Evolutionary conservation across 2,888 invertebrate species (phyloP), one percentile per base, ranked within the genome.

Genomic region (Sphinx pinastri): DNA sequence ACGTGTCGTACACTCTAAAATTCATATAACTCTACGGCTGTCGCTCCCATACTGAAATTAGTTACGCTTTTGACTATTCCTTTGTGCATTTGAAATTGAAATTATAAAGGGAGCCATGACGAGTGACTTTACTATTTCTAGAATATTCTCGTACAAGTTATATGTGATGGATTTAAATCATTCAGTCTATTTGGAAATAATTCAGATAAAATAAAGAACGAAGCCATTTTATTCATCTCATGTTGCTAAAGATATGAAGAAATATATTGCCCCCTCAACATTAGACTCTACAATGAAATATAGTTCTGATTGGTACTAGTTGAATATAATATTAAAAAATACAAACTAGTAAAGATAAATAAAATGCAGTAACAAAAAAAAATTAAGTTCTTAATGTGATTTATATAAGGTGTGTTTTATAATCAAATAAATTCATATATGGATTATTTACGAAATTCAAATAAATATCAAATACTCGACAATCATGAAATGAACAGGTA

Each of bases 1-100:
- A 77, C 84, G 83, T 79, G 47, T 81, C 84, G 83, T 58, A 13
- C 59, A 10, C 55, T 70, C 8, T 77, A 83, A 82, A 79, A 47
- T 25, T 47, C 67, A 55, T 13, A 71, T 63, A 72, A 72, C 59
- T 55, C 72, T 70, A 75, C 70, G 70, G 69, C 68, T 71, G 75
- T 73, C 75, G 74, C 77, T 81, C 79, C 79, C 78, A 82, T 83
- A 85, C 79, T 78, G 75, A 82, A 84, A 87, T 87, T 87, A 84
- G 85, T 81, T 72, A 81, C 86, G 85, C 77, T 77, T 75, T 81
- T 77, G 77, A 74, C 78, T 79, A 75, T 80, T 74, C 81, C 72
- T 84, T 86, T 85, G 85, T 86, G 78, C 72, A 72, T 75, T 79
- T 77, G 71, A 80, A 81, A 82, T 86, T 82, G 76, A 79, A 83